Percentiles rank a stretch among this genome's conserved stretches.
These are phyloP conservation scores for Perognathus longimembris DNA, from an alignment of 2,113 vertebrate genomes.

Conservation along the genomic window DNA sequence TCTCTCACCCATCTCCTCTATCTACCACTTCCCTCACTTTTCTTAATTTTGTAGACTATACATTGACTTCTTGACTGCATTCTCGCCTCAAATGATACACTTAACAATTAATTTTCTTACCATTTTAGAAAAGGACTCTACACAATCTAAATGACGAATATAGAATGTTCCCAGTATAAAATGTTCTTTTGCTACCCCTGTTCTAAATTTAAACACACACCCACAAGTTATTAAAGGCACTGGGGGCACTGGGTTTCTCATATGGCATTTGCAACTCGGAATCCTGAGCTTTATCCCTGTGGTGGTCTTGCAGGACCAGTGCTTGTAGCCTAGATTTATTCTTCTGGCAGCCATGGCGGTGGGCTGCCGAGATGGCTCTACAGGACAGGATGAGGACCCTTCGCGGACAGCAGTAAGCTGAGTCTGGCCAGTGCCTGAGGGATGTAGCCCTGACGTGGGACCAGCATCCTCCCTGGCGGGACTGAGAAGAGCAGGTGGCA, in stretches of 20 bases:
- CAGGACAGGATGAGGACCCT: neutral
- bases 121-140: constrained; percentile 45
- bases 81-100: neutral
- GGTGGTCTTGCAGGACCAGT: neutral
- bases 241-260: neutral
- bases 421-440: neutral
- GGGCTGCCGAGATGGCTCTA: neutral
- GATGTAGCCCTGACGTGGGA: neutral
- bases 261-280: neutral
- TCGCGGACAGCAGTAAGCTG: neutral
- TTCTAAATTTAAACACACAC: constrained; percentile 28
- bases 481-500: neutral
- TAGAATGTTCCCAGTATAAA: constrained; percentile 47
- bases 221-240: constrained; percentile 2
- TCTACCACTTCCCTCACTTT: too few relatives aligned
- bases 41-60: too few relatives aligned
- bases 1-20: too few relatives aligned
- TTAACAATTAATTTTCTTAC: constrained; percentile 38
- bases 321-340: neutral
- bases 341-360: neutral
- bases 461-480: neutral
- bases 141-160: constrained; percentile 1
- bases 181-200: neutral
- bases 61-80: too few relatives aligned
- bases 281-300: neutral